These are phyloP conservation scores for Sarcophaga peregrina DNA, from an alignment of 1,140 invertebrate species.

Conservation along the genomic window DNA sequence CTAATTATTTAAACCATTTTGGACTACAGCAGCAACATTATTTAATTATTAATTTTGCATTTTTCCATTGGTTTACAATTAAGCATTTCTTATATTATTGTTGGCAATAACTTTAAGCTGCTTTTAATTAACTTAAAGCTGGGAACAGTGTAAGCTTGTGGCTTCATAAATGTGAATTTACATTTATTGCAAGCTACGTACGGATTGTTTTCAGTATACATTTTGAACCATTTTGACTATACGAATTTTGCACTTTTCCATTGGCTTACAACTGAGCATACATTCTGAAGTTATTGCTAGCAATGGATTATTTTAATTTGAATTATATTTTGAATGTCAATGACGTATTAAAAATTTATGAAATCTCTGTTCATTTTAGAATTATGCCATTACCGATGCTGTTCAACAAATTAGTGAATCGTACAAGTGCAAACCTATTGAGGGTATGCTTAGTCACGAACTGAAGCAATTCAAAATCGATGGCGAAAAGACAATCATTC, in stretches of 20 bases:
- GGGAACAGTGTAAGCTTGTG: neutral
- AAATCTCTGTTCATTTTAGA: slow-evolving; percentile 70
- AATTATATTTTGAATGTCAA: no score
- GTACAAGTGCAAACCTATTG: slow-evolving; percentile 97
- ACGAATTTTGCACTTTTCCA: no score
- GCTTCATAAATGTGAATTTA: neutral
- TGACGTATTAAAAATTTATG: no score
- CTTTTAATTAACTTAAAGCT: neutral
- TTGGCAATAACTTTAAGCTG: no score
- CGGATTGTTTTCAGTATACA: slow-evolving; percentile 51
- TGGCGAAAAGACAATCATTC: slow-evolving; percentile 98
- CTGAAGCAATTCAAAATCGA: slow-evolving; percentile 97
- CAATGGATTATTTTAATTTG: no score
- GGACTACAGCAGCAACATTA: neutral
- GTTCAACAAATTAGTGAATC: slow-evolving; percentile 93
- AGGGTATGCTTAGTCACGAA: slow-evolving; percentile 99
- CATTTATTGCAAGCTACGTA: slow-evolving; percentile 52
- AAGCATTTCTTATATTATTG: no score
- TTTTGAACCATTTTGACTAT: no score
- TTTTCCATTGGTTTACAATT: no score
- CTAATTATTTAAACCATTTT: neutral
- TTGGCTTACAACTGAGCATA: no score
- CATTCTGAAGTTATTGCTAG: no score
- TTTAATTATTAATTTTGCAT: no score
- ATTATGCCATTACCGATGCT: slow-evolving; percentile 90